These are phyloP conservation scores for Neofelis nebulosa DNA, from an alignment of 2,113 vertebrate species.

Conservation along the genomic window DNA sequence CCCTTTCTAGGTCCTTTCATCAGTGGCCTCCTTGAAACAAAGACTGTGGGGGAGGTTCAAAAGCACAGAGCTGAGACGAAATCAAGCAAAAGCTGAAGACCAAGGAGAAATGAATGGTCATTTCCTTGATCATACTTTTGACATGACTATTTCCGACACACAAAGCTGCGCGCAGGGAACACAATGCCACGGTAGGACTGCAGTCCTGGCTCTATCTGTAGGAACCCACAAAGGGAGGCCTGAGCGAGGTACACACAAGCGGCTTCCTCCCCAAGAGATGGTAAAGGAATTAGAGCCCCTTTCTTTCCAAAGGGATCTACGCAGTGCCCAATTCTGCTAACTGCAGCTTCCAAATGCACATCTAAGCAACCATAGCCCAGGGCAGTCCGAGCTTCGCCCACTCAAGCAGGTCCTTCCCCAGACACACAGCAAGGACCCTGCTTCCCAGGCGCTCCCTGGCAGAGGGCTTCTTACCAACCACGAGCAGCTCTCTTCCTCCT, in stretches of 20 bases:
- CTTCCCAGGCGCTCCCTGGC: background rate
- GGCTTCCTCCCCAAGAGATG: background rate
- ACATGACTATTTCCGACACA: background rate
- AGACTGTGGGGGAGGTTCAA: background rate
- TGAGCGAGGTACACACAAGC: background rate
- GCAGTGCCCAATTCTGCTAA: fast-evolving
- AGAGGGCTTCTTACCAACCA: conserved; percentile 47
- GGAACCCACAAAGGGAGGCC: background rate
- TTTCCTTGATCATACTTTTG: background rate
- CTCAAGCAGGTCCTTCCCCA: background rate
- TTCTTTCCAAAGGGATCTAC: background rate
- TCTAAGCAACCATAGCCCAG: background rate
- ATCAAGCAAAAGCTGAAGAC: background rate
- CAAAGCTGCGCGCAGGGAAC: background rate
- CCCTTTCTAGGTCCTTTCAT: background rate
- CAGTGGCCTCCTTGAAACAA: background rate
- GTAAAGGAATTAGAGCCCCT: background rate
- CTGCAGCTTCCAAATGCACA: background rate
- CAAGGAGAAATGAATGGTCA: background rate
- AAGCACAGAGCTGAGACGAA: background rate
- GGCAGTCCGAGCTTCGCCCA: background rate
- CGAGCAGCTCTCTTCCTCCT: background rate
- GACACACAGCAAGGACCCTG: background rate
- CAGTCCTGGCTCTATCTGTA: fast-evolving
- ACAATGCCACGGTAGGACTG: fast-evolving